A percentile compares a stretch with the other conserved stretches of the same genome.
phyloP scores from a whole-genome alignment of 2,888 invertebrate species.

The Octonoba sinensis region DNA sequence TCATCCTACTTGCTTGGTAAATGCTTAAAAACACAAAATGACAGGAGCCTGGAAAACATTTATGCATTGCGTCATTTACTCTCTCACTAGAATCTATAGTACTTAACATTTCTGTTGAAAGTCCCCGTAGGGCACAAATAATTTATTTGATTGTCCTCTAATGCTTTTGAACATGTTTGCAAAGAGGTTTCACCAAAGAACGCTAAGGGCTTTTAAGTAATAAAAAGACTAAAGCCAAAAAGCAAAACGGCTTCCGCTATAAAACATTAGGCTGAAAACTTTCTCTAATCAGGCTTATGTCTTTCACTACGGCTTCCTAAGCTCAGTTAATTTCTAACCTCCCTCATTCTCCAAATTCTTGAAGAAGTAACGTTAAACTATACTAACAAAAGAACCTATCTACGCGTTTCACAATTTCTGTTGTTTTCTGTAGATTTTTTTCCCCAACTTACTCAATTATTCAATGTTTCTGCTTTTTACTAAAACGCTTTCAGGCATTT shows the following conservation, averaged over 20 bases:
- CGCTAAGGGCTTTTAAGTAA: neutral
- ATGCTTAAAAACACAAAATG: too few species aligned
- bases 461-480: slow-evolving; percentile 17
- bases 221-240: neutral
- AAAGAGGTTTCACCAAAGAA: neutral
- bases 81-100: too few species aligned
- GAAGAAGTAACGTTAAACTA: slow-evolving; percentile 10
- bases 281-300: slow-evolving; percentile 30
- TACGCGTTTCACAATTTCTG: slow-evolving; percentile 17
- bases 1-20: too few species aligned
- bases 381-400: slow-evolving; percentile 41
- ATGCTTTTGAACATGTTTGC: neutral
- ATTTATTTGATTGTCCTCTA: neutral
- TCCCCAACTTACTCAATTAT: neutral
- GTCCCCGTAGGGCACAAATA: too few species aligned
- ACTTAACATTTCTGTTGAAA: too few species aligned
- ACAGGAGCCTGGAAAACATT: too few species aligned
- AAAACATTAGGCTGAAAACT: neutral
- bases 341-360: slow-evolving; percentile 32
- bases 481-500: slow-evolving; percentile 12
- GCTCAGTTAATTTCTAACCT: slow-evolving; percentile 26
- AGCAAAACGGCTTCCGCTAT: neutral
- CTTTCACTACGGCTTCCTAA: neutral
- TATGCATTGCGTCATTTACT: too few species aligned
- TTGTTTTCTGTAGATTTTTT: neutral